A percentile compares a stretch with the other conserved stretches of the same genome.
These are phyloP conservation scores for Cottus gobio DNA, from an alignment of 2,113 vertebrate genomes.

Conservation along the genomic window DNA sequence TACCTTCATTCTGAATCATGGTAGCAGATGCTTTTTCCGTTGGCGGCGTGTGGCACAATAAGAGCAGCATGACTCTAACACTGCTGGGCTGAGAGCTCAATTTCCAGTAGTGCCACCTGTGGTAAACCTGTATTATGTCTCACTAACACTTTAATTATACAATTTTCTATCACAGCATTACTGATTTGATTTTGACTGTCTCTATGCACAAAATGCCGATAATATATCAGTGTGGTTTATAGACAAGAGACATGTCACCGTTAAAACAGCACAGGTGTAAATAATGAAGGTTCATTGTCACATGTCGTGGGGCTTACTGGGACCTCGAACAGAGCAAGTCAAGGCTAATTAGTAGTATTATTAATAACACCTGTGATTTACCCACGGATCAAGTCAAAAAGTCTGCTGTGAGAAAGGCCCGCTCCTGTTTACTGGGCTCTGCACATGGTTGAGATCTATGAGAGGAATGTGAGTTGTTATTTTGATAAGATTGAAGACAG, in stretches of 20 bases:
- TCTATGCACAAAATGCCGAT: not conserved
- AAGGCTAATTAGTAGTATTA: not conserved
- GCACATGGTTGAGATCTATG: not conserved
- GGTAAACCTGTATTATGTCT: not conserved
- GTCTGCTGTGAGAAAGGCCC: not conserved
- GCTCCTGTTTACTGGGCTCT: not conserved
- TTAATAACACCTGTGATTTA: not conserved
- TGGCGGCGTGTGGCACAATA: constrained; percentile 1
- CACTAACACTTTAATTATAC: not conserved
- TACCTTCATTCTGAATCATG: constrained; percentile 15
- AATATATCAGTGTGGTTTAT: not conserved
- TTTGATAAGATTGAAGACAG: no score
- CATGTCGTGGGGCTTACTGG: not conserved
- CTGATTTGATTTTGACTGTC: not conserved
- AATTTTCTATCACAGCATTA: not conserved
- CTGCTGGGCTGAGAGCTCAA: not conserved
- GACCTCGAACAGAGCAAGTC: not conserved
- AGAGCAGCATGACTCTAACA: constrained; percentile 18
- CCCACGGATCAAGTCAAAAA: not conserved
- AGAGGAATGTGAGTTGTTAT: not conserved
- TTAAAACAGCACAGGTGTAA: not conserved
- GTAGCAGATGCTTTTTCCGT: constrained; percentile 24
- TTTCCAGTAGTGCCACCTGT: constrained; percentile 13
- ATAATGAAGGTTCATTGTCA: not conserved
- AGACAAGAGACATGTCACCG: not conserved